phyloP scores from a whole-genome alignment of 2,113 vertebrate genomes.

The Murina feae region DNA sequence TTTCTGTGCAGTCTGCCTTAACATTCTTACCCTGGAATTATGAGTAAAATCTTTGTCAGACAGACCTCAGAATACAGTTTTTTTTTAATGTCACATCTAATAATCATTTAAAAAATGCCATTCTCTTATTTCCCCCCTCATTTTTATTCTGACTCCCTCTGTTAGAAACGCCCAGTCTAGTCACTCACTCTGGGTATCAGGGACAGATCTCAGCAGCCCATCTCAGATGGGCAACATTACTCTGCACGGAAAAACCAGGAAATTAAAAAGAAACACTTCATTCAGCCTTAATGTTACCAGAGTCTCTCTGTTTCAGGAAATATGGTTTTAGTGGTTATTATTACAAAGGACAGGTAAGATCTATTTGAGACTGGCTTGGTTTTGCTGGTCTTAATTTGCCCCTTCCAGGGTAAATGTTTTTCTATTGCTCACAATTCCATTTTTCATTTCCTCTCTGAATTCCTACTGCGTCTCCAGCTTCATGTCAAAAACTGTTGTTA shows the following conservation, averaged over 20 bases:
- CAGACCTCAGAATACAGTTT: constrained; percentile 30
- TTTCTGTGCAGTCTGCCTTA: constrained; percentile 61
- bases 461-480: not conserved
- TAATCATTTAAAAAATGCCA: constrained; percentile 29
- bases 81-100: constrained; percentile 50
- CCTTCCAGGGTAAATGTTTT: not conserved
- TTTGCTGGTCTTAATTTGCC: constrained; percentile 23
- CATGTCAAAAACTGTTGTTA: not conserved
- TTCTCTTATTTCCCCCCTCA: not conserved
- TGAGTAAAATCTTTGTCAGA: constrained; percentile 45
- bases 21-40: constrained; percentile 52
- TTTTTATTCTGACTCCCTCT: constrained; percentile 23
- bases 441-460: not conserved
- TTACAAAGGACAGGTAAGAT: not conserved
- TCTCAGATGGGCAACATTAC: not conserved
- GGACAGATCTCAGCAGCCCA: not conserved
- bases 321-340: not conserved
- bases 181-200: not conserved
- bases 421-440: not conserved
- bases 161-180: not conserved
- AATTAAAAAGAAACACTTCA: not conserved
- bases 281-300: not conserved
- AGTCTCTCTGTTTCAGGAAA: not conserved
- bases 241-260: not conserved
- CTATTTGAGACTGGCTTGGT: not conserved